Evolutionary conservation across 2,888 invertebrate genomes (phyloP).

Genomic region (Chrysolina haemoptera): DNA sequence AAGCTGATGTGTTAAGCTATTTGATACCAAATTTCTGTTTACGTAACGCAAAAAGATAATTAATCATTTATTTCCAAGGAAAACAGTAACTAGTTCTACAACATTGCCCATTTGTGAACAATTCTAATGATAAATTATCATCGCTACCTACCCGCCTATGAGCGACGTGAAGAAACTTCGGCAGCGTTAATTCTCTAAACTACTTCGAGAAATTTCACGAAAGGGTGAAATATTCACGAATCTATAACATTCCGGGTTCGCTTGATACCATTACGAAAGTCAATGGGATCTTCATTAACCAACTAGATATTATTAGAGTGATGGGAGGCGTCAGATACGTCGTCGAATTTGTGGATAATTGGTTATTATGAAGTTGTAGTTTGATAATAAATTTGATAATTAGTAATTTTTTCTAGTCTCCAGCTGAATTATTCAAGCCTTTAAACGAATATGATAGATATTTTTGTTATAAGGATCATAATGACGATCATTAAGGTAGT

Average conservation of each 20-base stretch:
- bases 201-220: background rate
- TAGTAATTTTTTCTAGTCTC: background rate
- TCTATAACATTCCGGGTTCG: background rate
- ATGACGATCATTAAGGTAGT: too few relatives aligned
- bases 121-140: background rate
- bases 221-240: background rate
- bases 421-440: background rate
- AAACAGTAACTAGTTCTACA: background rate
- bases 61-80: background rate
- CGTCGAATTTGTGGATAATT: background rate
- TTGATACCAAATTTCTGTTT: too few relatives aligned
- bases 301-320: background rate
- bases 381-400: background rate
- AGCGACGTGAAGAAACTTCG: background rate
- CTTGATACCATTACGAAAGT: constrained; percentile 1
- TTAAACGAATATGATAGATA: too few relatives aligned
- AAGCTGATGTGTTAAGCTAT: too few relatives aligned
- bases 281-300: constrained; percentile 5
- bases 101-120: constrained; percentile 1
- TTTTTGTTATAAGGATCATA: too few relatives aligned
- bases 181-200: background rate
- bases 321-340: background rate
- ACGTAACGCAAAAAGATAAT: background rate
- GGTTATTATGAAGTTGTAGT: background rate
- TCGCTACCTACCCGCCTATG: background rate